phyloP scores from a whole-genome alignment of 2,888 invertebrate genomes.

The Lasioglossum villosulum region DNA sequence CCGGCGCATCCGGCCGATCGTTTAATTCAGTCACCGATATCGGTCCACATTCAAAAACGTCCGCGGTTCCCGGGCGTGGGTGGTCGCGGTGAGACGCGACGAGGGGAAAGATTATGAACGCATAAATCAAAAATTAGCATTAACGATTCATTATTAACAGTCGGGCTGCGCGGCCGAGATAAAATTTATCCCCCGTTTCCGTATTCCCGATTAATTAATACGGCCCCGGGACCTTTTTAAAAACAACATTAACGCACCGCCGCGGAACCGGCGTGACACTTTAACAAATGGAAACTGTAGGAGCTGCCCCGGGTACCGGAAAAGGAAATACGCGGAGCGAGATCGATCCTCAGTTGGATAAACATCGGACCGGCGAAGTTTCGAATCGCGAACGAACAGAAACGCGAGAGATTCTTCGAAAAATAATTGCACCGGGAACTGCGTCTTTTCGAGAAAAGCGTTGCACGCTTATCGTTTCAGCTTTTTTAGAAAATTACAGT shows the following conservation, averaged over 20 bases:
- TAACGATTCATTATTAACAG: slow-evolving; percentile 66
- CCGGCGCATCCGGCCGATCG: slow-evolving; percentile 57
- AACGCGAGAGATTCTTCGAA: background rate
- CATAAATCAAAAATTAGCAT: slow-evolving; percentile 67
- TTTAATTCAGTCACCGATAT: slow-evolving; percentile 66
- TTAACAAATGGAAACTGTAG: slow-evolving; percentile 47
- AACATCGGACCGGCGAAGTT: background rate
- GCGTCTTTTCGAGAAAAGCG: background rate
- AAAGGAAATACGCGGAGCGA: background rate
- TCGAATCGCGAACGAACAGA: background rate
- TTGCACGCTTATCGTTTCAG: background rate
- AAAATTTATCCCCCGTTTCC: slow-evolving; percentile 61
- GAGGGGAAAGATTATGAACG: slow-evolving; percentile 62
- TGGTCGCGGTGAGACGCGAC: slow-evolving; percentile 25
- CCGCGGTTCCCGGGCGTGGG: slow-evolving; percentile 27
- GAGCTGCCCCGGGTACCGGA: background rate
- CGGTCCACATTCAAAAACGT: slow-evolving; percentile 60
- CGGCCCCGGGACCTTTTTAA: slow-evolving; percentile 51
- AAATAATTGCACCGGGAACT: background rate
- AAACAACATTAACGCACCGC: slow-evolving; percentile 55
- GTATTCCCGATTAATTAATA: slow-evolving; percentile 60
- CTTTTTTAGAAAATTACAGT: background rate
- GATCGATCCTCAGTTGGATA: slow-evolving; percentile 10
- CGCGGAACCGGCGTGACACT: slow-evolving; percentile 50
- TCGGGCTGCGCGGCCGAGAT: slow-evolving; percentile 51